Evolutionary conservation across 30 jellyfish, hydroid and myxozoan genomes (phyloP), one percentile per base, ranked within the genome.

Genomic region (Turritopsis rubra): DNA sequence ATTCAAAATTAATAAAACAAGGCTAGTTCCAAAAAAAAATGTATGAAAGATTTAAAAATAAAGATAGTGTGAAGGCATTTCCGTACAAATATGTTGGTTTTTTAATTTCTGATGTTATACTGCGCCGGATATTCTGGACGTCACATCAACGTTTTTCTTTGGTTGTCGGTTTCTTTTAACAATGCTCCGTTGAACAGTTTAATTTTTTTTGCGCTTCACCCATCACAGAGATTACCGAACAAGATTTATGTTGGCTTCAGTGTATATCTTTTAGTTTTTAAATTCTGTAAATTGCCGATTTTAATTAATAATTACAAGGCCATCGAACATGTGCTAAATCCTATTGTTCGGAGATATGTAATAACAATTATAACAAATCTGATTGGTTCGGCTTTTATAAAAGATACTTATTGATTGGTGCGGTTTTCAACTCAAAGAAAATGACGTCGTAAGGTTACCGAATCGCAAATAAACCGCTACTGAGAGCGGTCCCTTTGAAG

Each of bases 261-360:
- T 24, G 82, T 74, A 74, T 74, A 29, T 8, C 65, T 74, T 74
- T 29, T 26, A 74, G 82, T n/a, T 31, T 65, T 0, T 53, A 24
- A 24, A 26, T 80, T 52, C 81, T 53, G 60, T 25, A 70, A 80
- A 52, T 65, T 52, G 29, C 53, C 81, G 60, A 25, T 80, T 80
- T 80, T 70, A 80, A 80, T 80, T 52, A 80, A 80, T 80, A 52
- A 80, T 80, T 52, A 80, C 87, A 53, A 74, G 60, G 81, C 87
- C 52, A 52, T 70, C 87, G 87, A 26, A 80, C 87, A 80, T 80
- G 87, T 80, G 87, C 87, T 80, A 80, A 80, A 80, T 70, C 87
- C 65, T 80, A 80, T 80, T 80, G 87, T 80, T 80, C 26, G 31
- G 26, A 53, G 78, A 80, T 80, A 80, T 80, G 79, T 80, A 22